Conservation (phyloP, 2,113 vertebrate species). For the Tretioscincus oriximinensis region DNA sequence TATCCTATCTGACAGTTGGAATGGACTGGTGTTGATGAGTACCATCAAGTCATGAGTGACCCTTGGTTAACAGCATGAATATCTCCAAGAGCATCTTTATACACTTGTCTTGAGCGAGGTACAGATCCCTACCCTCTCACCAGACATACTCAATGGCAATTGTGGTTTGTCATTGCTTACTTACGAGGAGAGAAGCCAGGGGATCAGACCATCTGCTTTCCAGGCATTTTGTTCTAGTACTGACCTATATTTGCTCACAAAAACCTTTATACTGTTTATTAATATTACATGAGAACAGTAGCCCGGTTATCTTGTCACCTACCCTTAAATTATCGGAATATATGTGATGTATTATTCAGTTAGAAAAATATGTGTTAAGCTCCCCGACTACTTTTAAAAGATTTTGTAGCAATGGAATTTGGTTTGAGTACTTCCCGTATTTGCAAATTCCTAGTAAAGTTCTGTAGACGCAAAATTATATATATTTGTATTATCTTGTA, state of each 20-base stretch:
- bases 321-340: constrained; percentile 1
- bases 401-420: constrained; percentile 24
- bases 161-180: too few species aligned
- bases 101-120: too few species aligned
- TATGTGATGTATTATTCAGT: constrained; percentile 39
- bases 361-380: constrained; percentile 29
- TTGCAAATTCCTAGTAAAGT: constrained; percentile 33
- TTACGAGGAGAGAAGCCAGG: too few species aligned
- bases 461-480: background rate
- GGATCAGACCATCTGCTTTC: too few species aligned
- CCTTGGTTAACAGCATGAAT: too few species aligned
- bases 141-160: too few species aligned
- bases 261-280: constrained; percentile 21
- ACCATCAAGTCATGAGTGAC: too few species aligned
- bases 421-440: constrained; percentile 26
- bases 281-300: constrained; percentile 23
- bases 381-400: constrained; percentile 22
- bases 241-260: too few species aligned
- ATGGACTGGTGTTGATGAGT: too few species aligned
- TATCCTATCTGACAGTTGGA: constrained; percentile 14
- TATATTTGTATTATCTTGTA: background rate
- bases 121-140: too few species aligned
- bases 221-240: too few species aligned
- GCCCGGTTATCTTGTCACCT: constrained; percentile 12
- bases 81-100: too few species aligned